Conservation (phyloP, 2,797 vertebrate genomes). For the Australoheros facetus region DNA sequence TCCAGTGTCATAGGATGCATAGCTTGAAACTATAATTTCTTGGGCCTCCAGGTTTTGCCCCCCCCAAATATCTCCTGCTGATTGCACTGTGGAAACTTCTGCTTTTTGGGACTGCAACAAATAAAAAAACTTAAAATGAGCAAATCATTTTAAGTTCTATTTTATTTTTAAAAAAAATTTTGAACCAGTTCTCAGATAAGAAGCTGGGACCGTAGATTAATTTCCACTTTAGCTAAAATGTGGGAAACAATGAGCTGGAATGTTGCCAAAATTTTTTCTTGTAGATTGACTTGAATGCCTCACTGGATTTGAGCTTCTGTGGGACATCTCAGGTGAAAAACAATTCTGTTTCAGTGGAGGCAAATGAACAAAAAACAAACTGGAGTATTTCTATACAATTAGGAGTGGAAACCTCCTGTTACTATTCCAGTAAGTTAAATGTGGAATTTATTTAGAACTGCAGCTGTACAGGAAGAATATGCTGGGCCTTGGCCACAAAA, state of each 20-base stretch:
- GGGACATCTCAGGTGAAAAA: not conserved
- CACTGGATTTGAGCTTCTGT: not conserved
- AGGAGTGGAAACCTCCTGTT: not conserved
- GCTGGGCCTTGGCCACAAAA: too few relatives aligned
- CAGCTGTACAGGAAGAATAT: not conserved
- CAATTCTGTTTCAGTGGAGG: not conserved
- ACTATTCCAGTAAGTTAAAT: not conserved
- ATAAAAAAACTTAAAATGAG: not conserved
- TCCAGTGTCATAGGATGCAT: not conserved
- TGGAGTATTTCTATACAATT: not conserved
- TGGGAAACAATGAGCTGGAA: not conserved
- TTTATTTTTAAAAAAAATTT: too few relatives aligned
- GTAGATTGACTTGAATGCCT: not conserved
- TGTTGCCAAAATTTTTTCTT: too few relatives aligned
- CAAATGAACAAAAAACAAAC: not conserved
- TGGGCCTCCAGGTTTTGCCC: not conserved
- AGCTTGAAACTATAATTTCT: not conserved
- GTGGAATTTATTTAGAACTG: not conserved
- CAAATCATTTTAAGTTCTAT: too few relatives aligned
- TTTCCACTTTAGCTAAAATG: not conserved
- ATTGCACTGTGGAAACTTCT: not conserved
- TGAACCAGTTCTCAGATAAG: not conserved
- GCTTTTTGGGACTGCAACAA: not conserved
- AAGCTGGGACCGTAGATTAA: not conserved
- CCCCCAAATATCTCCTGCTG: too few relatives aligned